Percentiles rank a stretch among this genome's conserved stretches.
Conservation (phyloP, 1,140 invertebrate species). For the Andricus grossulariae region DNA sequence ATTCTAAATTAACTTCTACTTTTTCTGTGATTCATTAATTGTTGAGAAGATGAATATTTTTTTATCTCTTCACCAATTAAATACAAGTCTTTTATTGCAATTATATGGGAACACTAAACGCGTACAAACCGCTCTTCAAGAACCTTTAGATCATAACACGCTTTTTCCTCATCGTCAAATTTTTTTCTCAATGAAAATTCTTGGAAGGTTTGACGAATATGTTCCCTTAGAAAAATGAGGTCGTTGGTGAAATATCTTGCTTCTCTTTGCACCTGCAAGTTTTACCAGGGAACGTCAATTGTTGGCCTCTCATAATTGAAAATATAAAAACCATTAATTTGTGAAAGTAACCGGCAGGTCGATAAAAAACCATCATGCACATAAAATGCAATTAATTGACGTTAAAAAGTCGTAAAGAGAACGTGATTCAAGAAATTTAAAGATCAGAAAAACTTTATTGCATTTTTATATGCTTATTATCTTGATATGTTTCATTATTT, state of each 20-base stretch:
- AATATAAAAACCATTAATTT: background rate
- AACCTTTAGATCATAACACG: background rate
- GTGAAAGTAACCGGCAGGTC: background rate
- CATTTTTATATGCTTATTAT: background rate
- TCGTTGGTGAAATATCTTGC: background rate
- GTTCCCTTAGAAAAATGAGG: background rate
- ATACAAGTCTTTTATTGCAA: background rate
- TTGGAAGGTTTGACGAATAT: background rate
- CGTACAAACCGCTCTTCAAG: too few species aligned
- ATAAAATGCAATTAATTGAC: conserved; percentile 8
- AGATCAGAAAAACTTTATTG: background rate
- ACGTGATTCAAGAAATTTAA: background rate
- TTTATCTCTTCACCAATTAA: background rate
- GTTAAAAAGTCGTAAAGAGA: background rate
- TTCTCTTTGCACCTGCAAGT: background rate
- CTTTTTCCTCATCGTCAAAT: background rate
- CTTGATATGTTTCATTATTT: background rate
- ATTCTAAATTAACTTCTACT: too few species aligned
- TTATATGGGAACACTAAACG: background rate
- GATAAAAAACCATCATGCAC: background rate
- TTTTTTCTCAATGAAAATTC: background rate
- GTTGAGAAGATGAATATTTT: background rate
- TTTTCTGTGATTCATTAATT: background rate
- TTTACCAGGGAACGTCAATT: background rate
- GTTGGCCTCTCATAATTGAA: background rate